These are phyloP conservation scores for Delphinapterus leucas DNA, from an alignment of 2,113 vertebrate species.

Conservation along the genomic window DNA sequence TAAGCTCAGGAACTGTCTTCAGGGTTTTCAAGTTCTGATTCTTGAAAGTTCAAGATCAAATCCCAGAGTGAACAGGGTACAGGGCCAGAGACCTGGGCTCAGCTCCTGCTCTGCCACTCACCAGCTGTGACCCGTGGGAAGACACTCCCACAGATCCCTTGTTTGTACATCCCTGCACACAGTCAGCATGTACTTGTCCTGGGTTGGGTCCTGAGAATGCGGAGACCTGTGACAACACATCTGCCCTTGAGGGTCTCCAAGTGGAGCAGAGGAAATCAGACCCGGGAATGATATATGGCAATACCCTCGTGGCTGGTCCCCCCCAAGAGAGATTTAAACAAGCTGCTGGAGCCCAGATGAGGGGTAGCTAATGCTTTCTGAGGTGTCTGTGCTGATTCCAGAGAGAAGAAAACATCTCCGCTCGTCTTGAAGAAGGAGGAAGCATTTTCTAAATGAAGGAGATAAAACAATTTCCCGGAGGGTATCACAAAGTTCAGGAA, in stretches of 20 bases:
- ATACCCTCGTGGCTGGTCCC: not conserved
- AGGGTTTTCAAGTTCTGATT: not conserved
- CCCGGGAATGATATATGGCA: not conserved
- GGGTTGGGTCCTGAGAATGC: not conserved
- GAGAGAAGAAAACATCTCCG: not conserved
- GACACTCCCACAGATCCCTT: not conserved
- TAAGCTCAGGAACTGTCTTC: not conserved
- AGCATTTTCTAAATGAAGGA: not conserved
- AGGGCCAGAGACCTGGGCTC: not conserved
- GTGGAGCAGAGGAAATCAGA: not conserved
- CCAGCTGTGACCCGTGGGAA: not conserved
- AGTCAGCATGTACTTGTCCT: accelerated
- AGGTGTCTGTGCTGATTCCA: not conserved
- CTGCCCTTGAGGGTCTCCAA: not conserved
- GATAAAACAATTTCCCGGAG: not conserved
- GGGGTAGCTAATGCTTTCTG: not conserved
- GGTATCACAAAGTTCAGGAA: not conserved
- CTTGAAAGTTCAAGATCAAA: not conserved
- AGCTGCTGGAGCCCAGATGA: not conserved
- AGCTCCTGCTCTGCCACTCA: not conserved
- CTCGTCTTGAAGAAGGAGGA: not conserved
- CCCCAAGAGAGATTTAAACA: not conserved
- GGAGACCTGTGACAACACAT: not conserved
- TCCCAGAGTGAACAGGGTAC: not conserved
- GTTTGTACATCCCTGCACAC: not conserved